Percentiles rank a stretch among this genome's conserved stretches.
Conservation (phyloP, 2,888 invertebrate species). For the Lissocephala sabroskyi region DNA sequence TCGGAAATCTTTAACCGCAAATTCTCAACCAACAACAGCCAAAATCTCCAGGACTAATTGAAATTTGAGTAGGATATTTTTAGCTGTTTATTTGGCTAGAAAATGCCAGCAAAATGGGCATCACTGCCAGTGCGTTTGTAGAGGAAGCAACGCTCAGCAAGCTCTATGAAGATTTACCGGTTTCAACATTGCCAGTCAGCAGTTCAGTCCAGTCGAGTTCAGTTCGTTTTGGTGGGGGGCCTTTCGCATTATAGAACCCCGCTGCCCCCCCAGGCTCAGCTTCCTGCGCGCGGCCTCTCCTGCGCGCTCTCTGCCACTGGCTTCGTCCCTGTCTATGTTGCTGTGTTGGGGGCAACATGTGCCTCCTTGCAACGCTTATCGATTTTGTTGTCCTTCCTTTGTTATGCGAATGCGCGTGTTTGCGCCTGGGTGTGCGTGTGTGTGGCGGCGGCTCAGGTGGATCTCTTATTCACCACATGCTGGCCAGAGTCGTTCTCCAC, state of each 20-base stretch:
- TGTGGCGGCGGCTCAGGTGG: background rate
- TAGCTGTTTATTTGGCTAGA: no score
- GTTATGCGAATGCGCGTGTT: no score
- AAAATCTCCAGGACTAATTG: no score
- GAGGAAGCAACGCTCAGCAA: constrained; percentile 33
- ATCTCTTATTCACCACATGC: constrained; percentile 34
- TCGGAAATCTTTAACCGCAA: no score
- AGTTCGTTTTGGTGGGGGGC: no score
- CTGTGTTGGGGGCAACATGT: constrained; percentile 1
- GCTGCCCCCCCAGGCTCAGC: constrained; percentile 24
- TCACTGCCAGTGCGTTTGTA: background rate
- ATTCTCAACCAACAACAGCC: no score
- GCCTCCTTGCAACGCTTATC: constrained; percentile 40
- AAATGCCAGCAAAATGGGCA: no score
- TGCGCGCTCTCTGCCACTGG: constrained; percentile 8
- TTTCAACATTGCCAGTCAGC: constrained; percentile 63
- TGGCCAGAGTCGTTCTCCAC: constrained; percentile 8
- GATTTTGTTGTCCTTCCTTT: constrained; percentile 38
- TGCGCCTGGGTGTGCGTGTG: background rate
- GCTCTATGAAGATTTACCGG: constrained; percentile 64
- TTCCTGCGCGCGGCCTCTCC: constrained; percentile 58
- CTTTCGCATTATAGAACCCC: constrained; percentile 56
- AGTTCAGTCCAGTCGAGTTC: constrained; percentile 27
- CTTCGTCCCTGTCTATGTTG: background rate
- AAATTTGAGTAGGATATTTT: no score